Evolutionary conservation across 2,888 invertebrate genomes (phyloP), one percentile per base, ranked within the genome.

Genomic region (Chymomyza procnemis): DNA sequence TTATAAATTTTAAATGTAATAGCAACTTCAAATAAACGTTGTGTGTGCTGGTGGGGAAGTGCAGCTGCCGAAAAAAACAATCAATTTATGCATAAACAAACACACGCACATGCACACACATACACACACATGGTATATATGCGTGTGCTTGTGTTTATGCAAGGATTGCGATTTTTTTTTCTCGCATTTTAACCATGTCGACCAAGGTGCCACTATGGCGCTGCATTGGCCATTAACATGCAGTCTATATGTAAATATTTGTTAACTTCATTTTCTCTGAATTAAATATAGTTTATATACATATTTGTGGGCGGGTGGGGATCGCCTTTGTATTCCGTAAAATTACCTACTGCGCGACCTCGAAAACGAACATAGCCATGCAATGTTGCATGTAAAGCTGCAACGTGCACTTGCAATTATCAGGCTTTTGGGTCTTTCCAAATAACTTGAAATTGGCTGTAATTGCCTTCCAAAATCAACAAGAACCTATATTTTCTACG

Each of bases 281-380:
- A 85, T 85, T 85, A 85, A 85, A 85, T 86, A 85, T 82, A 84
- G 85, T 84, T 85, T 87, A 84, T 85, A 87, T 87, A 78, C 76
- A 78, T 78, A 82, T 82, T 85, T 84, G 75, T 75, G 71, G 76
- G 79, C 67, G 12, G 26, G 26, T 52, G 58, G 9, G 9, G 22
- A 9, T 47, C 9, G 14, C 57, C 46, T 26, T 19, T 22, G 8
- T 57, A 50, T 34, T 57, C 16, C 12, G 41, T 16, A 16, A 18
- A 55, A 26, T n/a, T 16, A 18, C 8, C 59, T 14, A 41, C 21
- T 21, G 21, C 26, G 19, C 64, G 58, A n/a, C 41, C 26, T 48
- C 19, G 62, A 67, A 67, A 47, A 8, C 57, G 22, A 58, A 70
- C 62, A 65, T 46, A 56, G n/a, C n/a, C 76, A 84, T 75, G 74